Evolutionary conservation across 2,797 vertebrate species (phyloP).

Genomic region (Pseudomugil gertrudae): DNA sequence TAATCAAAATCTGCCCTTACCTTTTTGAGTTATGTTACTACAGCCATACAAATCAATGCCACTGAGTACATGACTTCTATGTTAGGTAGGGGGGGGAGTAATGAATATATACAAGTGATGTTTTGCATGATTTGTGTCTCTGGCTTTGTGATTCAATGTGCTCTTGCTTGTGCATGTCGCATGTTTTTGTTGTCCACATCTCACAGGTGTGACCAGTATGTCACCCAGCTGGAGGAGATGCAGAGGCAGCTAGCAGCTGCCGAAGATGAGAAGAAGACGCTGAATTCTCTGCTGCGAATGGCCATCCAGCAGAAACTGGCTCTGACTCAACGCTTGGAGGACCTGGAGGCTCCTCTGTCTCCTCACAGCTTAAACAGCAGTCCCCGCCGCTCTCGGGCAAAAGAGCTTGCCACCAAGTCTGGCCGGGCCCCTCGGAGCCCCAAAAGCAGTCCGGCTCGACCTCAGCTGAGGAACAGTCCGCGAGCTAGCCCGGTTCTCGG

Average conservation of each 20-base stretch:
- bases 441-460: constrained; percentile 70
- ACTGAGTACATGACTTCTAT: no score
- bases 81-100: no score
- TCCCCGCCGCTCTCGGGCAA: constrained; percentile 78
- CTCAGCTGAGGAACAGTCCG: constrained; percentile 77
- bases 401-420: constrained; percentile 79
- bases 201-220: constrained; percentile 89
- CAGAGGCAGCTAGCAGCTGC: constrained; percentile 87
- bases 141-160: constrained; percentile 22
- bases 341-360: constrained; percentile 76
- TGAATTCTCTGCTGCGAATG: constrained; percentile 88
- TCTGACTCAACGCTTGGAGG: constrained; percentile 86
- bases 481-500: constrained; percentile 79
- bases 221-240: constrained; percentile 89
- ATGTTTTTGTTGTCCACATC: constrained; percentile 36
- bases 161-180: constrained; percentile 55
- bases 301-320: constrained; percentile 90
- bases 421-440: constrained; percentile 79
- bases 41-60: no score
- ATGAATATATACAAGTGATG: not conserved
- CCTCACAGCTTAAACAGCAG: constrained; percentile 79
- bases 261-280: constrained; percentile 89
- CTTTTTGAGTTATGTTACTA: no score
- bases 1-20: no score
- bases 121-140: constrained; percentile 20